These are phyloP conservation scores for Deilephila elpenor DNA, from an alignment of 2,888 invertebrate species.

Conservation along the genomic window DNA sequence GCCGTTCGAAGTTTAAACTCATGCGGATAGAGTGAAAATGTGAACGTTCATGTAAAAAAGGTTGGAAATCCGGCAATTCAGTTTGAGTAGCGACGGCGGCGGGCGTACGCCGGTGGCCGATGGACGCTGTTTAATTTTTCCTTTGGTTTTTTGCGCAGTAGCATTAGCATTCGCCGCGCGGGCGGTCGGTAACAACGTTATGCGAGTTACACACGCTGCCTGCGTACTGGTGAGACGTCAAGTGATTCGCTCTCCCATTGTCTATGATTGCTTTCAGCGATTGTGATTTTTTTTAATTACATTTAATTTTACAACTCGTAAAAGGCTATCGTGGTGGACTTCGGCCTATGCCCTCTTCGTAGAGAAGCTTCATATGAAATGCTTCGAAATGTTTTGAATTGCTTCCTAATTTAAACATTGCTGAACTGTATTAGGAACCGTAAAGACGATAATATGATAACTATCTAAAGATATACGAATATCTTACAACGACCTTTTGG, in stretches of 20 bases:
- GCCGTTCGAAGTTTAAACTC: background rate
- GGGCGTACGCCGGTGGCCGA: slow-evolving; percentile 45
- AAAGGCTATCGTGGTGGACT: no score
- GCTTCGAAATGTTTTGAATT: no score
- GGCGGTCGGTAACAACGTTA: slow-evolving; percentile 75
- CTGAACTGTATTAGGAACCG: no score
- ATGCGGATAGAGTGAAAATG: background rate
- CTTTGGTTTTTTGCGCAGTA: slow-evolving; percentile 47
- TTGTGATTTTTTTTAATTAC: no score
- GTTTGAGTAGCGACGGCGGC: slow-evolving; percentile 56
- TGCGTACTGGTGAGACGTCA: background rate
- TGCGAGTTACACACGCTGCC: slow-evolving; percentile 49
- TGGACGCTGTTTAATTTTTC: slow-evolving; percentile 55
- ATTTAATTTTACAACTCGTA: no score
- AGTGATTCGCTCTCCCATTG: background rate
- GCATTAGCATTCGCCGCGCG: slow-evolving; percentile 75
- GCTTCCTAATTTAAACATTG: no score
- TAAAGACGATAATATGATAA: no score
- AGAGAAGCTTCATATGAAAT: no score
- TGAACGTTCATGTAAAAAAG: slow-evolving; percentile 41
- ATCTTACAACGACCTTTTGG: no score
- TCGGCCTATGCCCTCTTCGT: no score
- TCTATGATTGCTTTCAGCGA: background rate
- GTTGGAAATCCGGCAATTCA: slow-evolving; percentile 53
- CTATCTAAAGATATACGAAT: no score